phyloP scores from a whole-genome alignment of 2,113 vertebrate genomes.

The Rhizomys pruinosus region DNA sequence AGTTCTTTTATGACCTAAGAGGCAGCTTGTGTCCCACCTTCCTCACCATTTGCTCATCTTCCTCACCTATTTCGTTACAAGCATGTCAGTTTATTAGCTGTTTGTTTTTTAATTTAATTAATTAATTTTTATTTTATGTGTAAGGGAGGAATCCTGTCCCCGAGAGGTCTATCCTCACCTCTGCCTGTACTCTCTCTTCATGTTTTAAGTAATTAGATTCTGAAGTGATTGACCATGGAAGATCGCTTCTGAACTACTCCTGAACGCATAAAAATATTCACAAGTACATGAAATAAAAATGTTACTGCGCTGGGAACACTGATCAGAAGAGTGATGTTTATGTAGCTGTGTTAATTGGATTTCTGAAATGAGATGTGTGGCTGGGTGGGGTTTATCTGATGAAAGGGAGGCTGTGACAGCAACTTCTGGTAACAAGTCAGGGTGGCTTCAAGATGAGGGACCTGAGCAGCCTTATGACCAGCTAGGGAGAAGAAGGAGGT shows the following conservation, averaged over 20 bases:
- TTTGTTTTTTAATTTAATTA: not conserved
- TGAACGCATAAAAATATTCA: constrained; percentile 25
- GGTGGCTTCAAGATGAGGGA: not conserved
- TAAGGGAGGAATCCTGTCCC: not conserved
- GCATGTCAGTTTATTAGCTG: no score
- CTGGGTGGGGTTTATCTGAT: constrained; percentile 19
- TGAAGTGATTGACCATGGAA: constrained; percentile 25
- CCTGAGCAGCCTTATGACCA: not conserved
- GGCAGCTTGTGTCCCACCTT: no score
- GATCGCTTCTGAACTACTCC: constrained; percentile 44
- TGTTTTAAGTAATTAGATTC: constrained; percentile 49
- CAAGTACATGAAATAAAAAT: constrained; percentile 60
- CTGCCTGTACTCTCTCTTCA: not conserved
- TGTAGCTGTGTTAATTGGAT: constrained; percentile 63
- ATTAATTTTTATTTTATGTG: no score
- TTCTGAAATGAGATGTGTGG: constrained; percentile 35
- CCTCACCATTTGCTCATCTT: no score
- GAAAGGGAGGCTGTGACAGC: not conserved
- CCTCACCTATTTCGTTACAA: no score
- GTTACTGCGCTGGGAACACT: constrained; percentile 33
- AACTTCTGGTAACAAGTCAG: not conserved
- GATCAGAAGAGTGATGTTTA: constrained; percentile 49
- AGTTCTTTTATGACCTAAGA: no score
- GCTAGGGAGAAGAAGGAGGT: not conserved
- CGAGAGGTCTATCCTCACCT: no score